Conservation (phyloP, 2,888 invertebrate species). For the Cerceris rybyensis region DNA sequence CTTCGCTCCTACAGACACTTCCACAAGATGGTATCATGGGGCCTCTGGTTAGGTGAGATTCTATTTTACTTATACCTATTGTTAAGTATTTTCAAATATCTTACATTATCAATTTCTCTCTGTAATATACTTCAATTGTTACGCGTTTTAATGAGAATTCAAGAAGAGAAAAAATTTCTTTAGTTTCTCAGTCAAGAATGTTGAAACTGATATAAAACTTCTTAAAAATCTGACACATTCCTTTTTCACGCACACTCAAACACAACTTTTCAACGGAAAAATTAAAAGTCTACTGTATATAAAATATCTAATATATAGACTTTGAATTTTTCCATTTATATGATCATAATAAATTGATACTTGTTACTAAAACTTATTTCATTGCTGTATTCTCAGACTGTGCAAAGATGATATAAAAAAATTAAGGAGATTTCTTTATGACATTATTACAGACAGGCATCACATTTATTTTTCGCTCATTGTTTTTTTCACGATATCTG, state of each 20-base stretch:
- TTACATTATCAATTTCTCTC: background rate
- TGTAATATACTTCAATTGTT: background rate
- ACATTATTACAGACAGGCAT: background rate
- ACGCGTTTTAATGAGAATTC: background rate
- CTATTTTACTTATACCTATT: constrained; percentile 27
- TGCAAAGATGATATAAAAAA: too few species aligned
- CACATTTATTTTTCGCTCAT: constrained; percentile 11
- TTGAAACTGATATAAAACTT: background rate
- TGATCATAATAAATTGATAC: too few species aligned
- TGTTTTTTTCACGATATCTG: constrained; percentile 8
- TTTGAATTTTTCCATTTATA: too few species aligned
- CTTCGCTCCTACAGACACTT: constrained; percentile 83
- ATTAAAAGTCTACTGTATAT: too few species aligned
- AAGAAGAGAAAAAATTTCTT: background rate
- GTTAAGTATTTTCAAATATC: background rate
- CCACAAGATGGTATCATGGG: constrained; percentile 83
- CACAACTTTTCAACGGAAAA: too few species aligned
- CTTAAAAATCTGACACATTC: background rate
- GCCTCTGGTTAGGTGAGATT: constrained; percentile 84
- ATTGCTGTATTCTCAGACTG: too few species aligned
- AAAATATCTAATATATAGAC: too few species aligned
- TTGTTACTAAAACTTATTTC: too few species aligned
- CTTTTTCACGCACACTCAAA: too few species aligned
- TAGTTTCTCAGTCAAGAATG: background rate
- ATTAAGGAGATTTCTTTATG: too few species aligned